Evolutionary conservation across 2,888 invertebrate species (phyloP), one percentile per base, ranked within the genome.

Genomic region (Escarpia spicata): DNA sequence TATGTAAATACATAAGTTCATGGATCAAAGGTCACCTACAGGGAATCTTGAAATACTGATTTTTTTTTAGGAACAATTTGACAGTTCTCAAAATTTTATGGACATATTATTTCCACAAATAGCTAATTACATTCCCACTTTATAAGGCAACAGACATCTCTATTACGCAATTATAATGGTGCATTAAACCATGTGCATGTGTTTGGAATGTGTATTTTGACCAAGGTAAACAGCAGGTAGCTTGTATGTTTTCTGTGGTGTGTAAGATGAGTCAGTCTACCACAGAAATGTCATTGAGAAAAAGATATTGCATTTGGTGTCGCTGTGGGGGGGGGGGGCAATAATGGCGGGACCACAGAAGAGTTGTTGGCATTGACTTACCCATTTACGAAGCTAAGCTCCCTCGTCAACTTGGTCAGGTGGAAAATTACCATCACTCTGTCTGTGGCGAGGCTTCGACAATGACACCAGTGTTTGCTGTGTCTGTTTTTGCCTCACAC

Each of bases 281-380:
- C 75, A 75, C n/a, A n/a, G 26, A 75, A 75, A 26, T 75, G 19
- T 26, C 26, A 75, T 75, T 75, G 19, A 75, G 75, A 75, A 75
- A 75, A 75, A 75, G n/a, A 26, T 26, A 75, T n/a, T 75, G 75
- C n/a, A 75, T 75, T 75, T 75, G 75, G 75, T 75, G 75, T 75
- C 75, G 6, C n/a, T 19, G 75, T 26, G n/a, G 19, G 19, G 75
- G 19, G 26, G 75, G 4, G 19, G 19, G 75, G 4, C 15, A 15
- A n/a, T 26, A n/a, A 75, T 26, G 4, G 75, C 4, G 75, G 19
- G 75, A n/a, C 75, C 75, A 75, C 26, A 19, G 19, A 75, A 75
- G 75, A 6, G 15, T 75, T 26, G 75, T 75, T 75, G 75, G 75
- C 75, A 75, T 1, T 26, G 75, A 19, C 75, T 75, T 4, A 4